Base-by-base conservation (phyloP, 2,113 vertebrate species). In the Odobenus rosmarus region DNA sequence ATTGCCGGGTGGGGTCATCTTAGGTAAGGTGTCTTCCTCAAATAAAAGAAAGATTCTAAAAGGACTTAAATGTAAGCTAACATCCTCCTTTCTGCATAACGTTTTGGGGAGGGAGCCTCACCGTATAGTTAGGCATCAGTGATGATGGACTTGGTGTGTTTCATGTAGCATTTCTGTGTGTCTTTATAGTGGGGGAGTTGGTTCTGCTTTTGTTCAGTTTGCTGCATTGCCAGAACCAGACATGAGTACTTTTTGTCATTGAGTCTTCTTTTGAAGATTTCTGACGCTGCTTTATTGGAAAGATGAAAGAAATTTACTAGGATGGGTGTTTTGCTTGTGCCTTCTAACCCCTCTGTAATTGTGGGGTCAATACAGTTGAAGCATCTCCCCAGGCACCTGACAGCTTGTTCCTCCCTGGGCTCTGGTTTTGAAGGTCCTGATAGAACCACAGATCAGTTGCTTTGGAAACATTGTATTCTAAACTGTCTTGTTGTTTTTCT, bases 401-500 rank as follows among this genome's bases (percentile, higher is more conserved):
- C 62, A 18, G n/a, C 33, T 61, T 0, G 5, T 57, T 74, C 80
- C 55, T 86, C 39, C 83, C 18, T 0, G 2, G 18, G 76, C 77
- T 46, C 85, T 24, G 55, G 36, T 90, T 92, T 71, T 57, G 59
- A n/a, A 88, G 24, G 74, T 46, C 85, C 62, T 49, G 7, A 21
- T 23, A 80, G 82, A 64, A 69, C n/a, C 80, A 9, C 64, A 79
- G 59, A 87, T 79, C 89, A 81, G 74, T 87, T 80, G 83, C 82
- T 97, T 76, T 94, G 74, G 96, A 94, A 90, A 85, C 87, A 77
- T 61, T 82, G 15, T 84, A 89, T 42, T 92, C 86, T 79, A 62
- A 97, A 76, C 53, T 36, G 46, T 61, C 81, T 96, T 39, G 87
- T 96, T 96, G 87, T 96, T 96, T 96, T 97, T 95, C 87, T 97